Evolutionary conservation across 2,113 vertebrate species (phyloP), one percentile per base, ranked within the genome.

Genomic region (Lampris megalopsis): DNA sequence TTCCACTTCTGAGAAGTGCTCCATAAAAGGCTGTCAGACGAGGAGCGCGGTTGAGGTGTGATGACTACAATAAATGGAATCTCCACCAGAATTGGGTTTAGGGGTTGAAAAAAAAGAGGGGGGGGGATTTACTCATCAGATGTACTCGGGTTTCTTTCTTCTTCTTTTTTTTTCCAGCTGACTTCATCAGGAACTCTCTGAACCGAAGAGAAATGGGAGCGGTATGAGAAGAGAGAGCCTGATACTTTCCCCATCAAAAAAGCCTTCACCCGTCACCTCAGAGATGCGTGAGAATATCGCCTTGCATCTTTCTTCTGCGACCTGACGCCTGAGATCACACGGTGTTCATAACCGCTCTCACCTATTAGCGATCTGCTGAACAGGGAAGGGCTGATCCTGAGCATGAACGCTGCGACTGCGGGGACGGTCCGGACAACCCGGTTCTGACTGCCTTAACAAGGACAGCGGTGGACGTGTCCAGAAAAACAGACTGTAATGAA

Each of bases 71-170:
- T 73, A 82, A 88, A 89, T 84, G 81, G 71, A 84, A 88, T 81
- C 80, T 87, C 65, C 75, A 88, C 82, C 81, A 88, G 68, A 81
- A 80, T 72, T 71, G 82, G 80, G 83, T 87, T 88, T 84, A 84
- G 76, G 86, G 75, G 80, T 81, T 68, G 84, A 80, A 77, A 61
- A 65, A 37, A 61, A 43, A 61, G 63, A 11, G 53, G 36, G 58
- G 54, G 54, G 35, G 56, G 81, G 68, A 79, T 88, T 88, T 88
- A 82, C 73, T 76, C 81, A 84, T 88, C 75, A 88, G 50, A 45
- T 68, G 68, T 58, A 75, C 82, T 87, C 77, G 70, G 24, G 24
- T 24, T 24, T 24, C 24, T 24, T 24, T 24, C 62, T 9, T 60
- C 69, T 88, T 68, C 64, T 37, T 56, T 87, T 84, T 87, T 43